These are phyloP conservation scores for Podiceps cristatus DNA, from an alignment of 2,113 vertebrate species.

Conservation along the genomic window DNA sequence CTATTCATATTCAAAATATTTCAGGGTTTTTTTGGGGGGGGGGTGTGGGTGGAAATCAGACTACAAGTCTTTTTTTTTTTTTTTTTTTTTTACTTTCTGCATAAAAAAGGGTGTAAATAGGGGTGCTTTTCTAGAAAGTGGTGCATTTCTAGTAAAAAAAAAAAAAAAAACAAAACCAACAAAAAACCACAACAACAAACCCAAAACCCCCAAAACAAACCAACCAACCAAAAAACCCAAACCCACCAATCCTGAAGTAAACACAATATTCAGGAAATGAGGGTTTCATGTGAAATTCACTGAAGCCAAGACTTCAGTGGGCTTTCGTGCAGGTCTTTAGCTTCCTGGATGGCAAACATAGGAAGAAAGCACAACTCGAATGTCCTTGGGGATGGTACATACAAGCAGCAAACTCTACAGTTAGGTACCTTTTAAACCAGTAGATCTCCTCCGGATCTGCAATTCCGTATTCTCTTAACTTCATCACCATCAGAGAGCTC, in stretches of 20 bases:
- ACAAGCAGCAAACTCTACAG: neutral
- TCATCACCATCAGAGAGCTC: slow-evolving; percentile 89
- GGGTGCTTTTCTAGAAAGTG: too few species aligned
- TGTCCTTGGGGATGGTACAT: fast-evolving
- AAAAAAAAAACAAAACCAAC: too few species aligned
- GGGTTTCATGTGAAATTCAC: neutral
- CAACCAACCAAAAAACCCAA: too few species aligned
- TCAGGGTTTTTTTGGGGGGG: too few species aligned
- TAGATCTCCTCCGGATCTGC: slow-evolving; percentile 92
- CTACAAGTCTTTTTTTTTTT: neutral
- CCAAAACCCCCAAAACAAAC: too few species aligned
- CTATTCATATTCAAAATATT: neutral
- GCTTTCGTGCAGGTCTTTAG: neutral
- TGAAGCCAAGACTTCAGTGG: neutral
- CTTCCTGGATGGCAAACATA: neutral
- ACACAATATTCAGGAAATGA: neutral
- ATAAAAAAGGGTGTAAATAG: neutral
- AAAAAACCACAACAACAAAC: too few species aligned
- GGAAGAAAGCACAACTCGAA: neutral
- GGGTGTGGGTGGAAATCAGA: neutral
- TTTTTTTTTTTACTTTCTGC: neutral
- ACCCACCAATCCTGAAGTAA: neutral
- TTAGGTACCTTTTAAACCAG: slow-evolving; percentile 89
- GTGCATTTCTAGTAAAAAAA: neutral
- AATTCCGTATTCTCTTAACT: slow-evolving; percentile 89